A percentile compares a stretch with the other conserved stretches of the same genome.
Conservation (phyloP, 2,888 invertebrate species). For the Theretra japonica region DNA sequence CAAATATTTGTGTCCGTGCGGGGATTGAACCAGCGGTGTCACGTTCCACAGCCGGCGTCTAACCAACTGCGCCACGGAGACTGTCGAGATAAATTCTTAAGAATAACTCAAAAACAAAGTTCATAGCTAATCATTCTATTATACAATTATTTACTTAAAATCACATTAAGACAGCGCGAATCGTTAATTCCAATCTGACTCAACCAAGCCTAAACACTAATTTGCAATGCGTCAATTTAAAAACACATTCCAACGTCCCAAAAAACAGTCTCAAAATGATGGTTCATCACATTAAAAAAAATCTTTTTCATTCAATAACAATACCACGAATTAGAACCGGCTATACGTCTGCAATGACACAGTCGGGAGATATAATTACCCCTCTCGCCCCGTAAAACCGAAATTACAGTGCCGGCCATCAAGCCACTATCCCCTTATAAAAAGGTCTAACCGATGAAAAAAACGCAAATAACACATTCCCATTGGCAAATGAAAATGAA, state of each 20-base stretch:
- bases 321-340: slow-evolving; percentile 51
- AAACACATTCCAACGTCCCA: background rate
- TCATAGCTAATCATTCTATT: background rate
- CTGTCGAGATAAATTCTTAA: no score
- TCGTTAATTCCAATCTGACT: background rate
- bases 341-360: slow-evolving; percentile 79
- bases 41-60: no score
- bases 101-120: no score
- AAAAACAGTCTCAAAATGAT: background rate
- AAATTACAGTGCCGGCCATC: slow-evolving; percentile 77
- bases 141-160: slow-evolving; percentile 21
- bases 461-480: slow-evolving; percentile 63
- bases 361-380: slow-evolving; percentile 78
- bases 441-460: slow-evolving; percentile 67
- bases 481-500: slow-evolving; percentile 21
- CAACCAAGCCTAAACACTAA: background rate
- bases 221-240: slow-evolving; percentile 11
- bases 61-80: no score
- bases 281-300: slow-evolving; percentile 33
- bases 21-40: no score
- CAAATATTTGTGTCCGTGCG: no score
- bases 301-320: slow-evolving; percentile 39
- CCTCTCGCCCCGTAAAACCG: slow-evolving; percentile 56
- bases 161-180: background rate
- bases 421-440: slow-evolving; percentile 80